Evolutionary conservation across 2,797 vertebrate species (phyloP), one percentile per base, ranked within the genome.

Genomic region (Eospalax fontanierii): DNA sequence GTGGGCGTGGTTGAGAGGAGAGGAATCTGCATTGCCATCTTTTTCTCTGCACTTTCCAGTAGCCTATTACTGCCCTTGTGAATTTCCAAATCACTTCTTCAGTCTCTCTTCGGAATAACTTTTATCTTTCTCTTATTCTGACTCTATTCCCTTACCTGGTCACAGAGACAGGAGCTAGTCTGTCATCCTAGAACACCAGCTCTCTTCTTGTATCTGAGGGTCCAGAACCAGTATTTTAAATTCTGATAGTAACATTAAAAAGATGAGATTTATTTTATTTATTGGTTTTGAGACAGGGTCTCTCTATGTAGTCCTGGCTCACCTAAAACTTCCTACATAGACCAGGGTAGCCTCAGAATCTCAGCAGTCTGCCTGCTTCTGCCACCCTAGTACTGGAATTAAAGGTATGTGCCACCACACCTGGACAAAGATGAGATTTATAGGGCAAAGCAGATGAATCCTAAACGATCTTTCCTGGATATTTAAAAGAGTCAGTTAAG

Each of bases 401-500:
- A 54, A 54, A 54, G 50, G 50, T 12, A 54, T 54, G 50, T 54
- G 12, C 50, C 14, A 14, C 50, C 50, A 54, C 14, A 2, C 50
- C 50, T 54, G 50, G 50, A 54, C 50, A 83, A 76, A 59, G 10
- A 40, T 46, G n/a, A 93, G 35, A 43, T 6, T 38, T 59, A 73
- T 28, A 59, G 65, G 43, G 30, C 71, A 91, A 92, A 93, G 76
- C 22, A 83, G 26, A 84, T 19, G 7, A 30, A 57, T 18, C 71
- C 35, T 75, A 63, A 65, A 4, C 21, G 90, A 68, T 22, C 12
- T 78, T 59, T 85, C 63, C 57, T 74, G 3, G 30, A 68, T 91
- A 75, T 89, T 89, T 59, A 91, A 94, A 70, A 93, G 74, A 21
- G n/a, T 93, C 68, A 89, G 7, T 84, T 75, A 89, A 84, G 83